phyloP scores from a whole-genome alignment of 2,113 vertebrate genomes.

The Cryptotis parvus region DNA sequence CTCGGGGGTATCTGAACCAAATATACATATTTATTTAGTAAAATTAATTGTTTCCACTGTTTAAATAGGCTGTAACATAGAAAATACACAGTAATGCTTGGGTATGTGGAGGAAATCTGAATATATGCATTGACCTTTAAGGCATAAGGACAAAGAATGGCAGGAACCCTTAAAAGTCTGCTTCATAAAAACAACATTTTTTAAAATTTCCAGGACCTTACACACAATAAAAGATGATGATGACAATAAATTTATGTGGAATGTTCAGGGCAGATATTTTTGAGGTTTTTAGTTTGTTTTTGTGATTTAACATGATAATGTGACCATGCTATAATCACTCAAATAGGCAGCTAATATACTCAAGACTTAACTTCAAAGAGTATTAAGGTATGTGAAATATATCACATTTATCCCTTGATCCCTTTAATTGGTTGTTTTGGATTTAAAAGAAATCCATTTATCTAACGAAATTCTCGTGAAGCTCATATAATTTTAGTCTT shows the following conservation, averaged over 20 bases:
- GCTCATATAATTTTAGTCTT: neutral
- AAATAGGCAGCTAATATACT: neutral
- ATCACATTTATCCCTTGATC: neutral
- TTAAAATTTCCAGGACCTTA: conserved; percentile 13
- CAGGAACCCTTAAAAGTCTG: neutral
- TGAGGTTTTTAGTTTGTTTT: conserved; percentile 15
- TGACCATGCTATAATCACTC: neutral
- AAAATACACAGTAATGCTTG: conserved; percentile 76
- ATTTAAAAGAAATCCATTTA: neutral
- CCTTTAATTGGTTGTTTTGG: neutral
- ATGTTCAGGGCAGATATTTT: neutral
- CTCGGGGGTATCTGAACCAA: conserved; percentile 72
- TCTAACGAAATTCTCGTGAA: neutral
- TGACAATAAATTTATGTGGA: neutral
- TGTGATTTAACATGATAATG: neutral
- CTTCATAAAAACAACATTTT: conserved; percentile 41
- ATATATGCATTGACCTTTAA: conserved; percentile 73
- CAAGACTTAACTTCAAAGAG: neutral
- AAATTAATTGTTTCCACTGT: conserved; percentile 78
- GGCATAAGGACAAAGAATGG: conserved; percentile 1
- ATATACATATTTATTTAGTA: conserved; percentile 79
- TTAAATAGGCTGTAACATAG: conserved; percentile 73
- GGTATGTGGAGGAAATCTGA: conserved; percentile 77
- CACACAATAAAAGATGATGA: conserved; percentile 17
- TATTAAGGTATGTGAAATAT: neutral